phyloP scores from a whole-genome alignment of 2,797 vertebrate genomes.

The Sciaenops ocellatus region DNA sequence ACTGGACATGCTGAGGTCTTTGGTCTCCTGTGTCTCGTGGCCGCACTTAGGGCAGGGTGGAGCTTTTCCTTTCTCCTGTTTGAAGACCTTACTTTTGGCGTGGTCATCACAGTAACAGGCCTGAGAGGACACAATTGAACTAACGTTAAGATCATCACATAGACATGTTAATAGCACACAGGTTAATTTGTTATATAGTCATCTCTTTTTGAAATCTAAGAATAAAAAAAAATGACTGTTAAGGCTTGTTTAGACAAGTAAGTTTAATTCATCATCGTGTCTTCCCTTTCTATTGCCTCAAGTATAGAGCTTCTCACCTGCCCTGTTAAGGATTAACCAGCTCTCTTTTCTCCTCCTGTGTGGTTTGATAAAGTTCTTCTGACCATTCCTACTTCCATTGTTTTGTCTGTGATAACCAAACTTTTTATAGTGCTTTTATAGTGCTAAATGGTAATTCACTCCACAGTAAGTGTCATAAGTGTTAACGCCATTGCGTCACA shows the following conservation, averaged over 20 bases:
- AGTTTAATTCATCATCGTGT: background rate
- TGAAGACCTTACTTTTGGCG: constrained; percentile 96
- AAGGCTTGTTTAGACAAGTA: background rate
- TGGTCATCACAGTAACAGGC: constrained; percentile 98
- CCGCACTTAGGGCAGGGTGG: constrained; percentile 98
- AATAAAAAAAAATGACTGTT: background rate
- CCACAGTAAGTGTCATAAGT: no score
- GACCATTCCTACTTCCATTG: no score
- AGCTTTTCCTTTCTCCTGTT: constrained; percentile 95
- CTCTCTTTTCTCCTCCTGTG: background rate
- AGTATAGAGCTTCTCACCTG: background rate
- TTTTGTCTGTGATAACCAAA: no score
- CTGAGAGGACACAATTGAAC: constrained; percentile 70
- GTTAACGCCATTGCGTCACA: no score
- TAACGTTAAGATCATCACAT: background rate
- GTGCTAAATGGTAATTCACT: no score
- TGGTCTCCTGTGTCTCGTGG: constrained; percentile 98
- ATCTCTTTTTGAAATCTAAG: background rate
- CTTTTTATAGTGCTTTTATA: no score
- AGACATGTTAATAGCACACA: background rate
- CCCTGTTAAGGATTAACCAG: background rate
- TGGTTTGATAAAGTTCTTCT: background rate
- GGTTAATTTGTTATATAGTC: background rate
- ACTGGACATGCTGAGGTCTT: constrained; percentile 99
- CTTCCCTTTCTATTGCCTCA: background rate